Base-by-base conservation (phyloP, 2,888 invertebrate genomes). In the Eledona agricola region DNA sequence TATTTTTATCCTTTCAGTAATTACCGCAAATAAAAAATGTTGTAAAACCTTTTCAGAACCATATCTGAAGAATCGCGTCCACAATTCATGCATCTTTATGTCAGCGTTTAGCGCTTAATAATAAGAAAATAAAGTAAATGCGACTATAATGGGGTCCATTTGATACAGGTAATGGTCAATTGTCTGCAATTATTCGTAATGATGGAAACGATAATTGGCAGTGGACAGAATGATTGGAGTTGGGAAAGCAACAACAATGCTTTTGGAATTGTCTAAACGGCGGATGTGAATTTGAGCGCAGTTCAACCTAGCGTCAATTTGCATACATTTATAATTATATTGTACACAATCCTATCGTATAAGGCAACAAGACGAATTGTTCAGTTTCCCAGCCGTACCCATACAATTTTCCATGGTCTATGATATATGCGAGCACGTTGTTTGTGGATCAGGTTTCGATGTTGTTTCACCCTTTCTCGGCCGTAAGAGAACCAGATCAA, bases 291-390 rank as follows among this genome's bases (percentile, higher is more conserved):
- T 49, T 54, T 49, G 29, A 53, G 9, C 12, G 22, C 42, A 49
- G 35, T 16, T 29, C 29, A 31, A 23, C 42, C 29, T 17, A 22
- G 32, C 43, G 19, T 45, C 58, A 60, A 62, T 63, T 59, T 63
- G 59, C 63, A 61, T 61, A 58, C 54, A 52, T 59, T 55, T 51
- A 57, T 59, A 59, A 59, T 57, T 57, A 59, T 55, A 49, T 46
- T 59, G 54, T 57, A 43, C 45, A 45, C 25, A 34, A 37, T 54
- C 53, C 47, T 35, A 45, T 51, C 49, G 54, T 52, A 56, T 37
- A 58, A 49, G 43, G 43, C 26, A 43, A 26, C 20, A 59, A 50
- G 59, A 59, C 57, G 43, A 45, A 59, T 59, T 47, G 54, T 49
- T 51, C 17, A 23, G 37, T 49, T 47, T 50, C 54, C 38, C 54